phyloP scores from a whole-genome alignment of 2,113 vertebrate species.

The Desmodus rotundus region DNA sequence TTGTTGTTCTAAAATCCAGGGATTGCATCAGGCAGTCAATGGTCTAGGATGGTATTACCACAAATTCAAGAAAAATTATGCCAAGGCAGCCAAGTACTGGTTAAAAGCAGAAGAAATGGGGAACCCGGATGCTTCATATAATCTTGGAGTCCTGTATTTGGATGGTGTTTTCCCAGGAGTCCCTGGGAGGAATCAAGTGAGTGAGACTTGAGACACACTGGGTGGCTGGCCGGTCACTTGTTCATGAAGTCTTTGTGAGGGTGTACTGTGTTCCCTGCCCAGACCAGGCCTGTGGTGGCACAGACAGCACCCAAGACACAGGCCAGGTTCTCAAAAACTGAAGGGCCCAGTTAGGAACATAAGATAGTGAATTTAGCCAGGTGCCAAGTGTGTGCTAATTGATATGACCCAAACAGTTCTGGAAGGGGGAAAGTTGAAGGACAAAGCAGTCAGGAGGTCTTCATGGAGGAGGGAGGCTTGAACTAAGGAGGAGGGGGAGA shows the following conservation, averaged over 20 bases:
- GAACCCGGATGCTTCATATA: constrained; percentile 88
- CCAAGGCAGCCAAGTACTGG: constrained; percentile 86
- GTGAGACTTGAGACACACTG: constrained; percentile 16
- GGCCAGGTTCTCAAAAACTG: not conserved
- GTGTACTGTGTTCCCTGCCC: not conserved
- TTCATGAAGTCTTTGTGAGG: not conserved
- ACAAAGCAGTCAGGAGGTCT: not conserved
- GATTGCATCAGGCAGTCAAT: constrained; percentile 91
- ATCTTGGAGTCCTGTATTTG: constrained; percentile 89
- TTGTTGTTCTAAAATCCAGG: constrained; percentile 79
- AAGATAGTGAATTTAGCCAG: not conserved
- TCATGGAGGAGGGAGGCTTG: not conserved
- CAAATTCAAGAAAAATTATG: constrained; percentile 83
- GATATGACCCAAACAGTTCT: not conserved
- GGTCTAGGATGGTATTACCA: constrained; percentile 94
- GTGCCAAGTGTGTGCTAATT: not conserved
- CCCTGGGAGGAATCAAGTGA: constrained; percentile 86
- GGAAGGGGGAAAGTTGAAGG: not conserved
- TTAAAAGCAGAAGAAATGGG: constrained; percentile 88
- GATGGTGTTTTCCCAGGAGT: constrained; percentile 82
- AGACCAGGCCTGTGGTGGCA: not conserved
- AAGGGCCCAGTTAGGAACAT: not conserved
- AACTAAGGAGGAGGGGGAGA: too few relatives aligned
- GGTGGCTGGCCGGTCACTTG: accelerated
- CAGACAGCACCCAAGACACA: too few relatives aligned